Conservation (phyloP, 2,888 invertebrate species). For the Apocheima hispidaria region DNA sequence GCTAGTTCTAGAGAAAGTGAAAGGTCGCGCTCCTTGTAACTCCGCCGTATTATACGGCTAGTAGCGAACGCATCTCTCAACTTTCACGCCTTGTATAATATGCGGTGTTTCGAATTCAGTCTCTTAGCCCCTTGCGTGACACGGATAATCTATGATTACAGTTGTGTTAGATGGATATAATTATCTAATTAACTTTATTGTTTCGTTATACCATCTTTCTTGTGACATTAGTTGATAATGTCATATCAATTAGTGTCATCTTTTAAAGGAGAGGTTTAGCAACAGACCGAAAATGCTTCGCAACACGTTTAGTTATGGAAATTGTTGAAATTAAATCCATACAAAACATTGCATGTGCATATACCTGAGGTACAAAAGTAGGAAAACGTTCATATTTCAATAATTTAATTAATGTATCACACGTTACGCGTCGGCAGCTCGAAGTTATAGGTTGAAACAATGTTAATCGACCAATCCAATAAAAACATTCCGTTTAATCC, state of each 20-base stretch:
- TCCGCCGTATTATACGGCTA: slow-evolving; percentile 53
- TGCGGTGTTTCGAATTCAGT: slow-evolving; percentile 46
- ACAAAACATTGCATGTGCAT: too few relatives aligned
- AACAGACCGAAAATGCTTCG: background rate
- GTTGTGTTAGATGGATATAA: slow-evolving; percentile 33
- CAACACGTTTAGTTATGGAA: background rate
- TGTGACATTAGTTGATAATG: slow-evolving; percentile 29
- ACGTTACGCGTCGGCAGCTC: too few relatives aligned
- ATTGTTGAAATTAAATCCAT: too few relatives aligned
- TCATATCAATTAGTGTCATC: slow-evolving; percentile 32
- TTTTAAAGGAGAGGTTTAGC: slow-evolving; percentile 9
- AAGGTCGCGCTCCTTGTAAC: slow-evolving; percentile 65
- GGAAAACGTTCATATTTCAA: too few relatives aligned
- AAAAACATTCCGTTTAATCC: slow-evolving; percentile 50
- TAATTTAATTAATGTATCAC: too few relatives aligned
- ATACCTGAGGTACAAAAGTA: too few relatives aligned
- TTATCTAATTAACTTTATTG: slow-evolving; percentile 38
- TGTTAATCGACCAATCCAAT: slow-evolving; percentile 41
- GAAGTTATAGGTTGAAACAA: background rate
- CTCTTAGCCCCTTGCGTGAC: slow-evolving; percentile 54
- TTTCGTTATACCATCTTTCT: slow-evolving; percentile 32
- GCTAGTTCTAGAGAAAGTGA: slow-evolving; percentile 73
- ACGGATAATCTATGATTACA: slow-evolving; percentile 47
- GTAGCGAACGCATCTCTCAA: slow-evolving; percentile 42
- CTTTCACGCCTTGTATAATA: slow-evolving; percentile 35